Conservation (phyloP, 30 jellyfish, hydroid and myxozoan species). For the Cassiopea xamachana region DNA sequence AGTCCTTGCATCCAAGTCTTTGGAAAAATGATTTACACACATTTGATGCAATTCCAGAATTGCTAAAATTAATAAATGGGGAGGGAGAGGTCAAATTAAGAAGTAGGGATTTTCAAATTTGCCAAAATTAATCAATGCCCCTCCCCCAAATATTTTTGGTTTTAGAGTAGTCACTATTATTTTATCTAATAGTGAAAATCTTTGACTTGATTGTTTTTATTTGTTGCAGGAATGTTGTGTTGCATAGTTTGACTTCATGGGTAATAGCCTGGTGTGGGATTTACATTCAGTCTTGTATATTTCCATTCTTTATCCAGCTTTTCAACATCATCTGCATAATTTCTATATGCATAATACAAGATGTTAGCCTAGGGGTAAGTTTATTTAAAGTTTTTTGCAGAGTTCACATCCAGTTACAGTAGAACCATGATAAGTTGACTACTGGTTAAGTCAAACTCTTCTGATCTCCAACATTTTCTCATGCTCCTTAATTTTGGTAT, state of each 20-base stretch:
- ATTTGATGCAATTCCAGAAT: too few relatives aligned
- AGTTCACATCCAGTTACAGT: background rate
- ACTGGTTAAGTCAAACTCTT: too few relatives aligned
- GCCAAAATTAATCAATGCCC: too few relatives aligned
- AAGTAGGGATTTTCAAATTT: too few relatives aligned
- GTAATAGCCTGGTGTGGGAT: conserved; percentile 81
- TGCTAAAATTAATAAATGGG: too few relatives aligned
- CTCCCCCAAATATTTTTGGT: too few relatives aligned
- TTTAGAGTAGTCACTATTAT: background rate
- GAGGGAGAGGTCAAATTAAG: too few relatives aligned
- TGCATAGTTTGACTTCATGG: conserved; percentile 75
- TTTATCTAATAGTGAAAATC: background rate
- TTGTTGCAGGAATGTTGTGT: conserved; percentile 75
- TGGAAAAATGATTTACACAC: too few relatives aligned
- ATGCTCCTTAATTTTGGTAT: too few relatives aligned
- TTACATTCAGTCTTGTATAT: conserved; percentile 52
- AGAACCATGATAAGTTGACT: too few relatives aligned
- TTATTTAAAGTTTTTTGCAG: background rate
- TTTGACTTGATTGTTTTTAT: background rate
- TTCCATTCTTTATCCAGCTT: conserved; percentile 54
- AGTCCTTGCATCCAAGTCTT: too few relatives aligned
- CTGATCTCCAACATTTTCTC: too few relatives aligned
- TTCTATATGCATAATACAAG: conserved; percentile 61
- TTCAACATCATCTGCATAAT: conserved; percentile 32
- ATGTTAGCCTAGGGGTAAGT: conserved; percentile 78